Evolutionary conservation across 2,113 vertebrate genomes (phyloP), one percentile per base, ranked within the genome.

Genomic region (Heterocephalus glaber): DNA sequence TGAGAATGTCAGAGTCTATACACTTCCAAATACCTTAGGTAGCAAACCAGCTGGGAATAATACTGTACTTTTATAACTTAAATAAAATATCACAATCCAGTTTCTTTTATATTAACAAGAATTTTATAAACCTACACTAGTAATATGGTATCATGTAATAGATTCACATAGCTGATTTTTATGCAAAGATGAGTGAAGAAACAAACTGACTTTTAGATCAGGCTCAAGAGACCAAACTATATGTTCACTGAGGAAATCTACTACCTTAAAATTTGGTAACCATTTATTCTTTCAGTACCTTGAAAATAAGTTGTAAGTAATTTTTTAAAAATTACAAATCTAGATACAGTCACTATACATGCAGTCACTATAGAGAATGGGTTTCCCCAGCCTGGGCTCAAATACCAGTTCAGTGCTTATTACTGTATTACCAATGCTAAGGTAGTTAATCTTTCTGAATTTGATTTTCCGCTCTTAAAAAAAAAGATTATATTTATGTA

Each of bases 91-190:
- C 63, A 6, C 38, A 63, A 52, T 28, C 86, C 33, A 77, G 2
- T 81, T 49, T 61, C 9, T 3, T 88, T 70, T 87, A 2, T n/a
- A 76, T 74, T 80, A 84, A n/a, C 33, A 52, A 12, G 41, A 52
- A 91, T 74, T 83, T 91, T 91, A 58, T 61, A 79, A 83, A 44
- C 1, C 14, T 92, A 52, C 85, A 79, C 33, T 79, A 28, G 3
- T 66, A 86, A 26, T 26, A 52, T 60, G 8, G 44, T 63, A 86
- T 60, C 33, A 54, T 1, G 41, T 77, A 56, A 58, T 13, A 63
- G 11, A 95, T 82, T 94, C 76, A 38, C 17, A 3, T 58, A 90
- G 60, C 24, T 85, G 44, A 80, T 87, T 92, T 93, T 80, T 88
- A 56, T 44, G 41, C 41, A 14, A 49, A 95, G 41, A 79, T 52